Conservation (phyloP, 2,888 invertebrate genomes). For the Apeira syringaria region DNA sequence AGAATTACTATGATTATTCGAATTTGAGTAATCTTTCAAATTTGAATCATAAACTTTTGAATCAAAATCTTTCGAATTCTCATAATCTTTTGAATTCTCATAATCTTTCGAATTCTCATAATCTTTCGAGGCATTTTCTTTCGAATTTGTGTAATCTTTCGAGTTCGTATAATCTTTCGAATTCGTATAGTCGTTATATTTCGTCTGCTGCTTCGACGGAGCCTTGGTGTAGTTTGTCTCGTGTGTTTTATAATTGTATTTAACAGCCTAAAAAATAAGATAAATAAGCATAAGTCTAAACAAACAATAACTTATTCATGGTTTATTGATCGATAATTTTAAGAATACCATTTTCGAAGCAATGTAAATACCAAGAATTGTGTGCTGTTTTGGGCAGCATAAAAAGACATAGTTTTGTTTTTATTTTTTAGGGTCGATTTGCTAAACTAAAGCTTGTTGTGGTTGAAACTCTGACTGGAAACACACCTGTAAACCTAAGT, state of each 20-base stretch:
- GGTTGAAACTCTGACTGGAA: too few species aligned
- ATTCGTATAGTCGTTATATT: slow-evolving; percentile 20
- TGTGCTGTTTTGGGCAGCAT: too few species aligned
- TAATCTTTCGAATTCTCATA: slow-evolving; percentile 7
- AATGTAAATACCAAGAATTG: too few species aligned
- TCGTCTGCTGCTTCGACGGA: slow-evolving; percentile 44
- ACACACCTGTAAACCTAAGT: too few species aligned
- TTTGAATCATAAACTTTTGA: too few species aligned
- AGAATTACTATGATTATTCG: slow-evolving; percentile 12
- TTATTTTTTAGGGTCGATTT: too few species aligned
- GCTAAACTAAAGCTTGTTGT: too few species aligned
- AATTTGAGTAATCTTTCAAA: slow-evolving; percentile 1
- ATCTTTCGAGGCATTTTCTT: slow-evolving; percentile 7
- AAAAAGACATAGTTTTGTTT: too few species aligned
- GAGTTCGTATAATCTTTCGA: slow-evolving; percentile 4
- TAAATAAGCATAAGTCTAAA: too few species aligned
- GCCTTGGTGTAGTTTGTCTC: slow-evolving; percentile 47
- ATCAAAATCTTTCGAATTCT: slow-evolving; percentile 2
- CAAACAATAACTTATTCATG: too few species aligned
- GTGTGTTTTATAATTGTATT: slow-evolving; percentile 45
- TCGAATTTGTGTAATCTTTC: slow-evolving; percentile 8
- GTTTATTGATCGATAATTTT: too few species aligned
- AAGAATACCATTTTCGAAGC: too few species aligned
- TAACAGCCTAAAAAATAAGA: slow-evolving; percentile 36
- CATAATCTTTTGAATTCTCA: slow-evolving; percentile 9